Evolutionary conservation across 2,888 invertebrate species (phyloP).

Genomic region (Drosophila basisetae): DNA sequence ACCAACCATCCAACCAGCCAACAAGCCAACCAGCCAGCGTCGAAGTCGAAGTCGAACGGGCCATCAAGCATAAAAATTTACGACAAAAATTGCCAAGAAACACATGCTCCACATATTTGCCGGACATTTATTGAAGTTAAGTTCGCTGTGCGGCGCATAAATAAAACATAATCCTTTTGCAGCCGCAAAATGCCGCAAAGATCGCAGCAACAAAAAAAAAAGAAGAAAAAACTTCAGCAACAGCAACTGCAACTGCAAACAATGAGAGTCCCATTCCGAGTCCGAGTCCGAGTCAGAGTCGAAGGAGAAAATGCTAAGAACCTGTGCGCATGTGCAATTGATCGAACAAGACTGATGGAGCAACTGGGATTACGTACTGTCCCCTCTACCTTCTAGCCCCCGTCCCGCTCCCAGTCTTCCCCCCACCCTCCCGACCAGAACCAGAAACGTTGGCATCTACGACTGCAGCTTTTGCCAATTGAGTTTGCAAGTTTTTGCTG

Average conservation of each 20-base stretch:
- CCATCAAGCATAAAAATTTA: slow-evolving; percentile 80
- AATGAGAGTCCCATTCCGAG: slow-evolving; percentile 46
- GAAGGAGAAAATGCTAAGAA: slow-evolving; percentile 60
- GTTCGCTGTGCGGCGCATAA: slow-evolving; percentile 85
- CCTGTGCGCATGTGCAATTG: slow-evolving; percentile 83
- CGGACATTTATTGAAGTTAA: slow-evolving; percentile 86
- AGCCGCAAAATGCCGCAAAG: slow-evolving; percentile 47
- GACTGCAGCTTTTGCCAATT: slow-evolving; percentile 59
- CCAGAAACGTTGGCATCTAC: slow-evolving; percentile 20
- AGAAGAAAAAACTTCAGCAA: slow-evolving; percentile 7
- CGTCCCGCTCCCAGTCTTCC: not conserved
- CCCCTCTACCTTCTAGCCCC: slow-evolving; percentile 10
- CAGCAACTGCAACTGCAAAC: slow-evolving; percentile 60
- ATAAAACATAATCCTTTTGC: slow-evolving; percentile 85
- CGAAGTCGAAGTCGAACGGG: slow-evolving; percentile 18
- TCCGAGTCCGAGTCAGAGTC: slow-evolving; percentile 1
- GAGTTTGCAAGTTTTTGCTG: slow-evolving; percentile 78
- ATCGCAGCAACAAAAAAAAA: slow-evolving; percentile 33
- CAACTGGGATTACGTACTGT: slow-evolving; percentile 80
- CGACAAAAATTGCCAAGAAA: slow-evolving; percentile 85
- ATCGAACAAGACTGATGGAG: slow-evolving; percentile 84
- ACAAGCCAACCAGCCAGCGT: slow-evolving; percentile 13
- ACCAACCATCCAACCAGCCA: slow-evolving; percentile 15
- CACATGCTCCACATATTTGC: slow-evolving; percentile 86
- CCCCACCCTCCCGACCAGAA: not conserved